Conservation (phyloP, 1,140 invertebrate genomes). For the Ceratina australensis region DNA sequence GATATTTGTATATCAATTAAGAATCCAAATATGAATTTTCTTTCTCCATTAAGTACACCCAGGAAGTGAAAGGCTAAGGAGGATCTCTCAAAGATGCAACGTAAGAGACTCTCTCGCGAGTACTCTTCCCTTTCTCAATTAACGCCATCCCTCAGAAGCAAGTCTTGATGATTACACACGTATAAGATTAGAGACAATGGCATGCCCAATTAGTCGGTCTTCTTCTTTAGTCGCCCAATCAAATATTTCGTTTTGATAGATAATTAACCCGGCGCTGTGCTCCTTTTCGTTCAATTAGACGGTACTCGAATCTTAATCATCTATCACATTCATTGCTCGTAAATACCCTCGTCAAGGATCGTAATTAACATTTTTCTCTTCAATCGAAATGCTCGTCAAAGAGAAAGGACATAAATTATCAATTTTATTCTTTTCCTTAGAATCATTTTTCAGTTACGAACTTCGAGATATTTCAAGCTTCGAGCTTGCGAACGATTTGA, state of each 20-base stretch:
- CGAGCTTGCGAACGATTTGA: no score
- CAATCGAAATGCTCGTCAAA: no score
- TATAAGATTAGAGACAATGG: slow-evolving; percentile 34
- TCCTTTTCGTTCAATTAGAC: slow-evolving; percentile 74
- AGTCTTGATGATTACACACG: slow-evolving; percentile 20
- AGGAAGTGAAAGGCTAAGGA: neutral
- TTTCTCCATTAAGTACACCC: no score
- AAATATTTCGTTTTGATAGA: slow-evolving; percentile 64
- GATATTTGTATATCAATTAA: no score
- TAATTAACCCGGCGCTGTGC: slow-evolving; percentile 70
- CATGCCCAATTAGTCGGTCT: slow-evolving; percentile 59
- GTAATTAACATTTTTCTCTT: neutral
- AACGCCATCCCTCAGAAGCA: neutral
- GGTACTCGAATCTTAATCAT: slow-evolving; percentile 20
- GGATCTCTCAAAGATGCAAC: neutral
- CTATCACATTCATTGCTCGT: slow-evolving; percentile 3
- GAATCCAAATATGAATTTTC: no score
- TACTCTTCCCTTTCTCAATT: neutral
- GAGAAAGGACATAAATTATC: no score
- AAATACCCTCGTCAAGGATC: neutral
- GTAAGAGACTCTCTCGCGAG: neutral
- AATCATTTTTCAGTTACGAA: no score
- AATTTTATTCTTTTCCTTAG: neutral
- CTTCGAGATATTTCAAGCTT: no score
- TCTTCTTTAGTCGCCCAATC: slow-evolving; percentile 37